phyloP scores from a whole-genome alignment of 2,797 vertebrate genomes.

The Passerculus sandwichensis region DNA sequence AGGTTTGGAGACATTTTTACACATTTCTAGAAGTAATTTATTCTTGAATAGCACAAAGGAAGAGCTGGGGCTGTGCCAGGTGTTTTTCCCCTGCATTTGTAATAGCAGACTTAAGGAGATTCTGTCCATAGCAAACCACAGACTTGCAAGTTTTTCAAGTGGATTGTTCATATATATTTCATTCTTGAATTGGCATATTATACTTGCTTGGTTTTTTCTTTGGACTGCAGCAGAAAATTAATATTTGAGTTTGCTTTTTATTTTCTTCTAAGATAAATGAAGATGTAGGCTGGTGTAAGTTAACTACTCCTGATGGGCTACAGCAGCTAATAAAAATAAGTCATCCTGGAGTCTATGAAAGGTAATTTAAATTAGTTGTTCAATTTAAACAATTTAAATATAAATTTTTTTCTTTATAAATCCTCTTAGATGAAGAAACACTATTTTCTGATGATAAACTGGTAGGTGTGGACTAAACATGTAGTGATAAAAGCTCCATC shows the following conservation, averaged over 20 bases:
- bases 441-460: background rate
- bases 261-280: slow-evolving; percentile 63
- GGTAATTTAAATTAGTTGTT: slow-evolving; percentile 61
- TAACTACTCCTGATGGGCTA: slow-evolving; percentile 72
- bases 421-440: background rate
- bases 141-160: background rate
- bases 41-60: background rate
- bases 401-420: background rate
- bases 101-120: background rate
- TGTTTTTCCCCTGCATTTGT: background rate
- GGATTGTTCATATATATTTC: background rate
- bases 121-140: background rate
- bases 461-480: background rate
- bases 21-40: background rate
- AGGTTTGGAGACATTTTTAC: background rate
- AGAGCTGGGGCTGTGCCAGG: background rate
- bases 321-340: slow-evolving; percentile 72
- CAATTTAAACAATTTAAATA: background rate
- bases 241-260: background rate
- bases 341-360: slow-evolving; percentile 70
- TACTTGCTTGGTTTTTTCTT: background rate
- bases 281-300: slow-evolving; percentile 73
- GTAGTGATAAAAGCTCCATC: background rate
- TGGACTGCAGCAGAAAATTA: slow-evolving; percentile 5
- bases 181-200: background rate